A percentile compares a stretch with the other conserved stretches of the same genome.
phyloP scores from a whole-genome alignment of 2,888 invertebrate genomes.

The Campopleginae sp. region DNA sequence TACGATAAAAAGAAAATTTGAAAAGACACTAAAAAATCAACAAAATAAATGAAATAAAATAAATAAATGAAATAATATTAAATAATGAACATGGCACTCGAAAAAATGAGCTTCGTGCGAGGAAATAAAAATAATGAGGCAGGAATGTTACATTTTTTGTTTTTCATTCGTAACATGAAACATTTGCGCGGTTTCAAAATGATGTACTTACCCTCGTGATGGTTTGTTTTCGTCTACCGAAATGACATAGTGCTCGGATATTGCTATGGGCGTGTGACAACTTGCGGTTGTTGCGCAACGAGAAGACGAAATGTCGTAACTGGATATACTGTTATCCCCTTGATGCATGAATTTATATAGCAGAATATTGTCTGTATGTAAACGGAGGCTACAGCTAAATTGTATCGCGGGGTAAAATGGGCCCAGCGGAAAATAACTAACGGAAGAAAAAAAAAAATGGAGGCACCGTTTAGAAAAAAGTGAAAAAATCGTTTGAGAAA shows the following conservation, averaged over 20 bases:
- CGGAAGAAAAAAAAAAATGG: background rate
- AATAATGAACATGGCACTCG: background rate
- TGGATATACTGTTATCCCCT: conserved; percentile 22
- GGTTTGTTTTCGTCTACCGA: conserved; percentile 1
- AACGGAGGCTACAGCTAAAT: background rate
- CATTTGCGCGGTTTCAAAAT: background rate
- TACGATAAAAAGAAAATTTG: no score
- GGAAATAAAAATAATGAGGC: background rate
- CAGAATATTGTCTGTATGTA: background rate
- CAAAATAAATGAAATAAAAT: no score
- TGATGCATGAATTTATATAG: conserved; percentile 28
- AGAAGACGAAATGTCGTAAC: conserved; percentile 50
- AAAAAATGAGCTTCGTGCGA: background rate
- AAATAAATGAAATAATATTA: no score
- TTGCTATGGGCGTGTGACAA: conserved; percentile 52
- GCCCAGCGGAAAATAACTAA: background rate
- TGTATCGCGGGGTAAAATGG: background rate
- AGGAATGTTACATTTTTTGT: background rate
- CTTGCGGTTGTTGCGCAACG: conserved; percentile 41
- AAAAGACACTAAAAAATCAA: no score
- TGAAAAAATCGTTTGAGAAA: background rate
- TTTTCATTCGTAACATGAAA: background rate
- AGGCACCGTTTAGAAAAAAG: background rate
- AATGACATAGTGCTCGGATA: conserved; percentile 43
- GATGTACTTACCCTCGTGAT: background rate